A percentile compares a stretch with the other conserved stretches of the same genome.
Conservation (phyloP, 2,113 vertebrate species). For the Dicrurus megarhynchus region DNA sequence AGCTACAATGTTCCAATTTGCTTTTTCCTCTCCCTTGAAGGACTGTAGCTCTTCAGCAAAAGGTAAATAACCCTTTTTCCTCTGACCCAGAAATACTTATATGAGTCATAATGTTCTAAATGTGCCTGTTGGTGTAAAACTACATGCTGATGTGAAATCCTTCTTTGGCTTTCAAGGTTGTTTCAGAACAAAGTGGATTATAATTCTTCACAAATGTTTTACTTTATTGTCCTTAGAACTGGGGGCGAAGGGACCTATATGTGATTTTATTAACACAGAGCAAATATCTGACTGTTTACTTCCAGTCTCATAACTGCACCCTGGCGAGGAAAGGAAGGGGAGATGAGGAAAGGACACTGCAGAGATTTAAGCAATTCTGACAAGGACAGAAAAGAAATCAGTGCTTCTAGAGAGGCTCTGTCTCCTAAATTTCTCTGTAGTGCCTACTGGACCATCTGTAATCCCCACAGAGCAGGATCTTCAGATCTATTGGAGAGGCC, state of each 20-base stretch:
- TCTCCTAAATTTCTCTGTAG: conserved; percentile 35
- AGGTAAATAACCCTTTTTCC: conserved; percentile 64
- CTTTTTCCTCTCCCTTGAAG: background rate
- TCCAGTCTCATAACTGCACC: background rate
- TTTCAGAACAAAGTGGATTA: conserved; percentile 39
- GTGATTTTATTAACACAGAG: conserved; percentile 27
- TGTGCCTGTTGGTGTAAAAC: conserved; percentile 54
- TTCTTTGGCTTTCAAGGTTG: conserved; percentile 35
- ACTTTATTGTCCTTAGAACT: conserved; percentile 25
- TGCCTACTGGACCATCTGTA: background rate
- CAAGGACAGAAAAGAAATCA: background rate
- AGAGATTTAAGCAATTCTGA: conserved; percentile 32
- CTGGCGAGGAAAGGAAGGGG: background rate
- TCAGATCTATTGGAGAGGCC: background rate
- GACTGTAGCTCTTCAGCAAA: conserved; percentile 35
- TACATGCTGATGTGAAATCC: conserved; percentile 36
- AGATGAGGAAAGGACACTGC: background rate
- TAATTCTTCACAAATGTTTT: conserved; percentile 38
- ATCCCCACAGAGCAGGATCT: background rate
- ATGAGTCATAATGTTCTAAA: conserved; percentile 63
- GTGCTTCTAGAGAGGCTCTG: background rate
- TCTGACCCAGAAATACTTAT: conserved; percentile 60
- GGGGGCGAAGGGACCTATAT: background rate
- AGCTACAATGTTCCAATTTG: conserved; percentile 8
- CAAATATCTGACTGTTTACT: conserved; percentile 36